Conservation (phyloP, 2,113 vertebrate species). For the Mesembrinibis cayennensis region DNA sequence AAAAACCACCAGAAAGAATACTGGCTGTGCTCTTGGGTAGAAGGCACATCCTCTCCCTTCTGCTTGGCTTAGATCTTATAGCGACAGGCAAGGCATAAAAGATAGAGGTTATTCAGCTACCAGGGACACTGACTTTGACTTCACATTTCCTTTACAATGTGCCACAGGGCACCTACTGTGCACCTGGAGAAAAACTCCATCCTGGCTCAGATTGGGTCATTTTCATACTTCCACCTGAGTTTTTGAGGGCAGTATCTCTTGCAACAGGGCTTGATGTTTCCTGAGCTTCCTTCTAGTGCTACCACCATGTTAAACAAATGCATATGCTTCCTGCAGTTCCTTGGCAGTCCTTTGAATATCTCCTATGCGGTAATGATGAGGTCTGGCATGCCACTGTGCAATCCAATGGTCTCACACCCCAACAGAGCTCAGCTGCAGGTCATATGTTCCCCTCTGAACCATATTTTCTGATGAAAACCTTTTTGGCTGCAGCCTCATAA, state of each 20-base stretch:
- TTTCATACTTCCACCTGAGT: neutral
- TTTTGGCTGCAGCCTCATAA: conserved; percentile 38
- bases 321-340: conserved; percentile 62
- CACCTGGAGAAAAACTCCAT: neutral
- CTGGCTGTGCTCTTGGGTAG: neutral
- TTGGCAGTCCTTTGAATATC: conserved; percentile 22
- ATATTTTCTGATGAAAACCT: conserved; percentile 59
- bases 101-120: neutral
- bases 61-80: neutral
- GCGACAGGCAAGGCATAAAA: neutral
- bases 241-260: neutral
- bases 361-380: conserved; percentile 51
- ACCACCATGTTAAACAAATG: conserved; percentile 51
- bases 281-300: conserved; percentile 14
- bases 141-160: fast-evolving
- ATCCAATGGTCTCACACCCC: conserved; percentile 70
- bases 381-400: conserved; percentile 63
- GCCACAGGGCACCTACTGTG: neutral
- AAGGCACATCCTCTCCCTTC: neutral
- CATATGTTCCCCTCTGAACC: conserved; percentile 66
- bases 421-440: conserved; percentile 66
- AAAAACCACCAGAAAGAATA: neutral
- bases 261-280: neutral
- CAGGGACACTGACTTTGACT: neutral
- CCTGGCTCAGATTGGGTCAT: neutral